Evolutionary conservation across 2,888 invertebrate species (phyloP), one percentile per base, ranked within the genome.

Genomic region (Dyspetes luteomarginatus): DNA sequence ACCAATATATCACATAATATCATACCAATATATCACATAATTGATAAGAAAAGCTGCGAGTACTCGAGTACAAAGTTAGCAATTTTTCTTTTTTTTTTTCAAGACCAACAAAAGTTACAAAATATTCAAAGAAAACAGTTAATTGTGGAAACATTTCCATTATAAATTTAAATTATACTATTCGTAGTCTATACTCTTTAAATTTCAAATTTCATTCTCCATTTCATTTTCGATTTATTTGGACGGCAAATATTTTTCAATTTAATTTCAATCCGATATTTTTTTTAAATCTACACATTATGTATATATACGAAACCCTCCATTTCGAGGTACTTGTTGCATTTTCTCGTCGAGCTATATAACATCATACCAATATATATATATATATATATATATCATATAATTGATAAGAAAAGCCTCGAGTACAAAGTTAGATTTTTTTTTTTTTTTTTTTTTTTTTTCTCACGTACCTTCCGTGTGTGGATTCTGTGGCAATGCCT

Each of bases 401-500:
- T 43, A 62, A 62, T 41, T 62, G 43, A 62, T 36, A 36, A 36
- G 36, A 12, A 36, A 2, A 36, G 12, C 5, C 12, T 36, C 36
- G 12, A 36, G 0, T 36, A 36, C 36, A n/a, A n/a, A n/a, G n/a
- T n/a, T n/a, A n/a, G n/a, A n/a, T n/a, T n/a, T n/a, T 12, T 12
- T n/a, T 36, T 36, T 22, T 58, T 15, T 43, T 4, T n/a, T 12
- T 62, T 17, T 71, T 19, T 65, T 28, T 52, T 30, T 68, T 73
- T 48, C 22, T 24, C 43, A 58, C 88, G 86, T 84, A 89, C 90
- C 90, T 91, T 86, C 84, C 85, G 81, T 89, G 89, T 73, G 88
- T 90, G 80, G 88, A 88, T 83, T 90, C 89, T 76, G 87, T 83
- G 77, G 86, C 88, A 83, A 86, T 83, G 75, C 86, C 88, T 82